Evolutionary conservation across 53 echinoderm and acorn worm species (phyloP).

Genomic region (Patiria pectinifera): DNA sequence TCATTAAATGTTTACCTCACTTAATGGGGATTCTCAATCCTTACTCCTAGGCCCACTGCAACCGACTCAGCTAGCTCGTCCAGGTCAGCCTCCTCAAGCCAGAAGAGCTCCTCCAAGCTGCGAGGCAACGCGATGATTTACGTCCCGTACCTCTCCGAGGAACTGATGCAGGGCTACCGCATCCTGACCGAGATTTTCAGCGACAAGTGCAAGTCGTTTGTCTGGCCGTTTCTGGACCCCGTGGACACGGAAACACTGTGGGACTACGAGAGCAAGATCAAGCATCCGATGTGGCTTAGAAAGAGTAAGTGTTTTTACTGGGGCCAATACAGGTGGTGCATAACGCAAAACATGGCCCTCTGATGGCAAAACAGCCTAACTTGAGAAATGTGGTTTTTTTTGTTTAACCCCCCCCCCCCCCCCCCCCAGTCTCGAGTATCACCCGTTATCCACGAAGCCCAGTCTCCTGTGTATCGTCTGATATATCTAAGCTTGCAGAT

Average conservation of each 20-base stretch:
- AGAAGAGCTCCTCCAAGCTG: constrained; percentile 57
- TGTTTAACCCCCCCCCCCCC: no score
- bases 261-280: constrained; percentile 81
- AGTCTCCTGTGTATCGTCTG: no score
- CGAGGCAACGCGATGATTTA: constrained; percentile 60
- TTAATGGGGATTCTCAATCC: not conserved
- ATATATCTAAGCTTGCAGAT: no score
- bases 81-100: not conserved
- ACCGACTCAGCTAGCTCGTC: not conserved
- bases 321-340: not conserved
- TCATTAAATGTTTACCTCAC: no score
- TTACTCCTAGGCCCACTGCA: not conserved
- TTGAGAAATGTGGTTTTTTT: no score
- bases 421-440: no score
- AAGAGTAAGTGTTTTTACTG: constrained; percentile 66
- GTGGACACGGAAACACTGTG: constrained; percentile 73
- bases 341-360: no score
- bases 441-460: no score
- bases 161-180: constrained; percentile 75
- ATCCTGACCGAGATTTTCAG: constrained; percentile 75
- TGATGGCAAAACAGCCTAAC: no score
- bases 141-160: constrained; percentile 55
- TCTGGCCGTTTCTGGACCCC: constrained; percentile 83
- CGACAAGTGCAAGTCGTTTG: constrained; percentile 76
- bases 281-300: constrained; percentile 83